Percentiles rank a stretch among this genome's conserved stretches.
Conservation (phyloP, 2,113 vertebrate species). For the Microcebus griseorufus region DNA sequence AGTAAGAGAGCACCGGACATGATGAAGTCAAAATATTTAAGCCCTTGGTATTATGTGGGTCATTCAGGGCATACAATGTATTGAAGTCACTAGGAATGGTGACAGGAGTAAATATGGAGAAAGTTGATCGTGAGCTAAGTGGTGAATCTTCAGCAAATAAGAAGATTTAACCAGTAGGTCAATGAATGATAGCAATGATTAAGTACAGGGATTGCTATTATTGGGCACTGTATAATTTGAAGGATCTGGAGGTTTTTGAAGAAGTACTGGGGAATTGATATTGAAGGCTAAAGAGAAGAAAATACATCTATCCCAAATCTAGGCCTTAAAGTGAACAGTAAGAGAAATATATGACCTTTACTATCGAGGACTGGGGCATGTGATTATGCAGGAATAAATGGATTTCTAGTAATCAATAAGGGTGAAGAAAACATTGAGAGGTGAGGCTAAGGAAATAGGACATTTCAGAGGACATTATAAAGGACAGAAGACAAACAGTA, state of each 20-base stretch:
- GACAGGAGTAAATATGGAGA: background rate
- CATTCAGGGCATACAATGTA: background rate
- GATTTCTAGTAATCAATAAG: background rate
- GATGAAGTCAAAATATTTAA: background rate
- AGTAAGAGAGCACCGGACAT: background rate
- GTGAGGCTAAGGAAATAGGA: background rate
- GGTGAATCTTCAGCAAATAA: background rate
- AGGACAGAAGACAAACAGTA: background rate
- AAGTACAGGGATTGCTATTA: accelerated
- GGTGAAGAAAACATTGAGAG: background rate
- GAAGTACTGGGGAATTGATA: background rate
- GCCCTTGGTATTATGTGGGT: accelerated
- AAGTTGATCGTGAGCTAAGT: background rate
- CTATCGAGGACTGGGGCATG: accelerated
- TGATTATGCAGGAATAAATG: background rate
- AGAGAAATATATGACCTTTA: background rate
- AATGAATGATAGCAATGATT: background rate
- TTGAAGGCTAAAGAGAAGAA: background rate
- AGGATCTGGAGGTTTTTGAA: background rate
- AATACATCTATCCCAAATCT: accelerated
- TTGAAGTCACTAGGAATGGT: background rate
- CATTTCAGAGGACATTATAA: background rate
- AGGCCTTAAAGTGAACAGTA: background rate
- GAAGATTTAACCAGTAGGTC: accelerated
- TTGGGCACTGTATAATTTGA: background rate